Base-by-base conservation (phyloP, 2,888 invertebrate species). In the Dicyrtoma fusca region DNA sequence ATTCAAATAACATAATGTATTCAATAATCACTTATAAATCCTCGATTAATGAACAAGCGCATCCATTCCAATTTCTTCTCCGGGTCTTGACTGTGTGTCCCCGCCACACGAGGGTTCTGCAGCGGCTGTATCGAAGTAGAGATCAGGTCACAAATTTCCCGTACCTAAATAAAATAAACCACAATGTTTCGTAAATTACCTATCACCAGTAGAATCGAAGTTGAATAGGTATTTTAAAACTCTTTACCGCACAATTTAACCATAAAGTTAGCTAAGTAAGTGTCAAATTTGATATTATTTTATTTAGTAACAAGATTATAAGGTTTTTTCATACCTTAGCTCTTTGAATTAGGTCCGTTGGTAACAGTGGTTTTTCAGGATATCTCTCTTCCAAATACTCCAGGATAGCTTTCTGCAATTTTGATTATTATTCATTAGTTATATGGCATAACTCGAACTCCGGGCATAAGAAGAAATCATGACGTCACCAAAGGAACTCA, bases 81-180 rank as follows among this genome's bases (percentile, higher is more conserved):
- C 1, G 92, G 92, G 21, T 94, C 92, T 81, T 82, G 82, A 19
- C 80, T 80, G 25, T 82, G 73, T 26, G 92, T 89, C 81, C 93
- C 91, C 13, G 97, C 86, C 4, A 96, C 94, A 76, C 90, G 89
- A 55, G 95, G 86, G 85, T 98, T 98, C 85, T 98, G 98, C 49
- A 98, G 85, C 0, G 98, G 98, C n/a, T 99, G 98, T 81, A 97
- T 97, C 53, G 96, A 97, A 23, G 95, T 92, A 23, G 92, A 90
- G 82, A 99, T 95, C 3, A 92, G 85, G 86, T 96, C 95, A 83
- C 94, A 93, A 77, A 97, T 90, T 84, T 94, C 94, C 74, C 96
- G 88, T 0, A 88, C 86, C 86, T 87, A 53, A 51, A 17, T n/a
- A n/a, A 4, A 14, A 34, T 8, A 45, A 23, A 23, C 21, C 23